phyloP scores from a whole-genome alignment of 2,797 vertebrate genomes.

The Falco novaeseelandiae region DNA sequence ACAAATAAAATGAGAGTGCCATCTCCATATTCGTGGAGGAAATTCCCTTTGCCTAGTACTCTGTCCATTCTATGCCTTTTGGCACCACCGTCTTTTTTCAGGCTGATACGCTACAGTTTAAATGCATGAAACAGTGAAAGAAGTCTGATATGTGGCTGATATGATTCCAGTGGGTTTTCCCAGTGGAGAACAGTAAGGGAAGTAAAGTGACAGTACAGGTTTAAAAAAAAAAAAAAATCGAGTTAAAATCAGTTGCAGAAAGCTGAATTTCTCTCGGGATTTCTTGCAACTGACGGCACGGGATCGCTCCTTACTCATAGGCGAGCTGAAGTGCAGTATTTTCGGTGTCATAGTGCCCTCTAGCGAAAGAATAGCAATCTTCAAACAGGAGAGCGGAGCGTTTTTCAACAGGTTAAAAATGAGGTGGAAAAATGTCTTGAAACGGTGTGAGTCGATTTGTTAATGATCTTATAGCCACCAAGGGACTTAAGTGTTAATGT shows the following conservation, averaged over 20 bases:
- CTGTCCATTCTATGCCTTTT: neutral
- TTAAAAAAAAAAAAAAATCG: neutral
- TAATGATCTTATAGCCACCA: neutral
- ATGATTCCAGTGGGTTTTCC: constrained; percentile 27
- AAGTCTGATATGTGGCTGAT: constrained; percentile 11
- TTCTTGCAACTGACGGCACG: neutral
- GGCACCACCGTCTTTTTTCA: neutral
- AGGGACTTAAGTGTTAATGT: neutral
- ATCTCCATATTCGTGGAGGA: neutral
- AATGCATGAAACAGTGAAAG: neutral
- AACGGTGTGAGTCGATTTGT: neutral
- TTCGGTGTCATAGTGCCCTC: constrained; percentile 74
- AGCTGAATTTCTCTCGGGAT: constrained; percentile 53
- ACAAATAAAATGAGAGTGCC: neutral
- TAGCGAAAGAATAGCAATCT: constrained; percentile 42
- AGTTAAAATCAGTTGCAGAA: constrained; percentile 64
- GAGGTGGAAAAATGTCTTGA: neutral
- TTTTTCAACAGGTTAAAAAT: neutral
- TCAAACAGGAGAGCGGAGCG: neutral
- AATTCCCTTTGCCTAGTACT: neutral
- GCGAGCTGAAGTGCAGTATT: constrained; percentile 15
- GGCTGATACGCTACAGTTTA: neutral
- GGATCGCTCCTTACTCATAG: neutral
- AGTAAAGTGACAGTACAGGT: constrained; percentile 18
- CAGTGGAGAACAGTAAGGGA: neutral